Conservation (phyloP, 2,113 vertebrate genomes). For the Prinia subflava region DNA sequence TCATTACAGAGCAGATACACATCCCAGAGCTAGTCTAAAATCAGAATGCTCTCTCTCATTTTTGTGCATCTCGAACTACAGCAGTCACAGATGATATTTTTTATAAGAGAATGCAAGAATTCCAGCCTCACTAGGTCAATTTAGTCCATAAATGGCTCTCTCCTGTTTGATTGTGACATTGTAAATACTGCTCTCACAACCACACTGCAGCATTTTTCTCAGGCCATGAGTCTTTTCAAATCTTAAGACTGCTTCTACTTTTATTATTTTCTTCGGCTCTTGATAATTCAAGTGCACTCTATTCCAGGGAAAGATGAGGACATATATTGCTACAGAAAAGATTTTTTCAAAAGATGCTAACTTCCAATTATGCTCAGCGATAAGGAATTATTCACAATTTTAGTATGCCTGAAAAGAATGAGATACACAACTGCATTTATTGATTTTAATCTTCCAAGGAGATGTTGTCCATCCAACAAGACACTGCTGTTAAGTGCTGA, state of each 20-base stretch:
- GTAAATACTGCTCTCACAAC: background rate
- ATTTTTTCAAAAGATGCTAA: background rate
- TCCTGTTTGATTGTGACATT: background rate
- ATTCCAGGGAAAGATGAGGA: background rate
- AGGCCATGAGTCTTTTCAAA: background rate
- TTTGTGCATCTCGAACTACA: background rate
- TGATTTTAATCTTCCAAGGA: background rate
- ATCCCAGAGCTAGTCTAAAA: background rate
- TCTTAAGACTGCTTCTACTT: background rate
- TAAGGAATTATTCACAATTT: background rate
- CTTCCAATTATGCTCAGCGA: background rate
- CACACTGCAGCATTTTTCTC: background rate
- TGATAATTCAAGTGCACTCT: background rate
- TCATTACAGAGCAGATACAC: background rate
- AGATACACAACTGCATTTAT: background rate
- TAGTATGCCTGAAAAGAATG: background rate
- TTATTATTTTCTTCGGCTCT: background rate
- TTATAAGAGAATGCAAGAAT: background rate
- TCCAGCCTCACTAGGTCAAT: background rate
- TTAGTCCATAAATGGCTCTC: background rate
- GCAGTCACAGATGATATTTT: background rate
- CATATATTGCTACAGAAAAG: background rate
- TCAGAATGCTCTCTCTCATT: background rate
- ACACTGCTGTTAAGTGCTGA: background rate
- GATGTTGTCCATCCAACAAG: background rate